Base-by-base conservation (phyloP, 2,797 vertebrate genomes). In the Sternotherus odoratus region DNA sequence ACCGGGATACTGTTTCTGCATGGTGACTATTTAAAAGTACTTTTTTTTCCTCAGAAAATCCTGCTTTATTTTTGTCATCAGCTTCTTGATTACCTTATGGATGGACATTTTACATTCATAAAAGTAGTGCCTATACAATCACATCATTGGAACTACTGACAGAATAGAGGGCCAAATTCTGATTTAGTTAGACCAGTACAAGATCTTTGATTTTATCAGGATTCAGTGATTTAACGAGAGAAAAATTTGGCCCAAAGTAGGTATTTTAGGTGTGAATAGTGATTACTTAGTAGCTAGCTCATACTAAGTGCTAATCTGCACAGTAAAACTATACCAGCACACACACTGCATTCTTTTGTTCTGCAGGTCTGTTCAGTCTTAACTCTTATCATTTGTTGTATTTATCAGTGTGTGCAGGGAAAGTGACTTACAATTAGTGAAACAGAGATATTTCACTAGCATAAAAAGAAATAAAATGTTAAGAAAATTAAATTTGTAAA, bases 331-430 rank as follows among this genome's bases (percentile, higher is more conserved):
- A 5, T 36, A 12, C 10, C 36, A 69, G 23, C n/a, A 39, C 63
- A 66, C 33, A 66, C n/a, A 21, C n/a, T 36, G n/a, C n/a, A 69
- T 69, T 63, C 57, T 43, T 15, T 80, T 82, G 5, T 17, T 94
- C 95, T 87, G 74, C 54, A 53, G 54, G 83, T 95, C 30, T 50
- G 16, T 77, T 72, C 49, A 69, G 69, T 53, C 54, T 85, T 87
- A 80, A 82, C 63, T 66, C 16, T 13, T 39, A 84, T 28, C 74
- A 10, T 48, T 72, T 72, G 13, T 28, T 79, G 19, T 50, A 88
- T 57, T 46, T 0, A 3, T 13, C 54, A 28, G 2, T 39, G 30
- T 50, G 78, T 16, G 85, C 39, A 91, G 88, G 21, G n/a, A 84
- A 90, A 92, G 88, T n/a, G 1, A 78, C 24, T 91, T 78, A 15